These are phyloP conservation scores for Heliconius ethilla DNA, from an alignment of 2,888 invertebrate species.

Conservation along the genomic window DNA sequence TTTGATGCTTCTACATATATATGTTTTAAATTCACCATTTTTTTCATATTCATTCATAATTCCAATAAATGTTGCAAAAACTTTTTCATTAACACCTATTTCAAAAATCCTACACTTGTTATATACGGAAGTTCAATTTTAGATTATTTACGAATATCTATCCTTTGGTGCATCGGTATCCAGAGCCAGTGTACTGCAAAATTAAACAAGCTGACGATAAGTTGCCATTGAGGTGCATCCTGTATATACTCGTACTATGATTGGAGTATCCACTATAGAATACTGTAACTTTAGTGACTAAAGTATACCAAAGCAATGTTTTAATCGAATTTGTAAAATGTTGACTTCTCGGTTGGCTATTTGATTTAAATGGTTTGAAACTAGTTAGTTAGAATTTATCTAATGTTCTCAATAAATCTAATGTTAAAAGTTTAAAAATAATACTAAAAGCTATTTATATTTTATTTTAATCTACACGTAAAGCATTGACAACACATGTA, in stretches of 20 bases:
- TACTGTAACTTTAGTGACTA: conserved; percentile 11
- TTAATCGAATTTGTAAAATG: conserved; percentile 12
- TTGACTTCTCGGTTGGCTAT: not conserved
- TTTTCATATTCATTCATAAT: not conserved
- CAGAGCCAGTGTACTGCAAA: conserved; percentile 25
- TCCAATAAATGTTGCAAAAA: not conserved
- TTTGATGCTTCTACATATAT: no score
- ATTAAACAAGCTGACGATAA: conserved; percentile 26
- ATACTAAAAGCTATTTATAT: no score
- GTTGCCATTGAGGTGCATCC: conserved; percentile 1
- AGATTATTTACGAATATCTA: not conserved
- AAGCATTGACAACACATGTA: no score
- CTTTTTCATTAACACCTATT: not conserved
- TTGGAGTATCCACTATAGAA: conserved; percentile 11
- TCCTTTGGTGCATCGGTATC: conserved; percentile 18
- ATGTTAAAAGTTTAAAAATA: no score
- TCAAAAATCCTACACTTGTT: not conserved
- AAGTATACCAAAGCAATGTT: conserved; percentile 12
- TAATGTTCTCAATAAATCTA: not conserved
- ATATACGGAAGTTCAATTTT: not conserved
- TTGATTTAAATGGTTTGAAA: not conserved
- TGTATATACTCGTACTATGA: conserved; percentile 10
- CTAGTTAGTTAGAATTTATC: not conserved
- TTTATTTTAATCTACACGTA: no score
- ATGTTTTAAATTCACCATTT: not conserved